phyloP scores from a whole-genome alignment of 1,140 invertebrate species.

The Drosophila ironensis region DNA sequence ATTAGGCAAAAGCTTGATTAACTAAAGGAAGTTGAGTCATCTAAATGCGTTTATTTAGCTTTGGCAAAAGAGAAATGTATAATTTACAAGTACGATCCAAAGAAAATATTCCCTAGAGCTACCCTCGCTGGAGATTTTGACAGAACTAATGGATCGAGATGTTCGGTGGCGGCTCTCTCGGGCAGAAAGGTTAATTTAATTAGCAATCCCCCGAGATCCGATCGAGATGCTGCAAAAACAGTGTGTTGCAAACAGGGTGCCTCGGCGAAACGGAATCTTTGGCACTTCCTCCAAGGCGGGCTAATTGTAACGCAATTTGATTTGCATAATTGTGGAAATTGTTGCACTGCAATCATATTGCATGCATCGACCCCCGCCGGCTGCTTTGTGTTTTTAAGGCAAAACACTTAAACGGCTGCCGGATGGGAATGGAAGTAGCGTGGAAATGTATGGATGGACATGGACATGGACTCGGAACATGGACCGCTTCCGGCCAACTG shows the following conservation, averaged over 20 bases:
- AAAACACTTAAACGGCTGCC: slow-evolving; percentile 52
- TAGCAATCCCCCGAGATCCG: slow-evolving; percentile 30
- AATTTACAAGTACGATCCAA: too few species aligned
- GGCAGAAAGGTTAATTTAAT: slow-evolving; percentile 71
- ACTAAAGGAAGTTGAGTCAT: too few species aligned
- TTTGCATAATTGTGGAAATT: slow-evolving; percentile 52
- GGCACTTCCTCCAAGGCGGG: slow-evolving; percentile 27
- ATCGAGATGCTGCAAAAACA: neutral
- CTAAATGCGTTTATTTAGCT: too few species aligned
- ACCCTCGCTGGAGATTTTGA: slow-evolving; percentile 14
- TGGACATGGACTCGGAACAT: slow-evolving; percentile 25
- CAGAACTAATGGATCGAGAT: neutral
- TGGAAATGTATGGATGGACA: slow-evolving; percentile 8
- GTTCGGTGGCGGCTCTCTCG: neutral
- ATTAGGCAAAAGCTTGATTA: too few species aligned
- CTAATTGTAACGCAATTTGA: slow-evolving; percentile 40
- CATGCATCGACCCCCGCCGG: slow-evolving; percentile 16
- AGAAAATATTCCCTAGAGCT: neutral
- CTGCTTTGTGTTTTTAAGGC: slow-evolving; percentile 25
- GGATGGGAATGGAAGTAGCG: slow-evolving; percentile 43
- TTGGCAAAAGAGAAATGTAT: too few species aligned
- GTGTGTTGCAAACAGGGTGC: slow-evolving; percentile 30
- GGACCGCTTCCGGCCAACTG: slow-evolving; percentile 26
- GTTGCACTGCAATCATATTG: slow-evolving; percentile 39
- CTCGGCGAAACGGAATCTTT: neutral